These are phyloP conservation scores for Paramormyrops kingsleyae DNA, from an alignment of 2,113 vertebrate species.

Conservation along the genomic window DNA sequence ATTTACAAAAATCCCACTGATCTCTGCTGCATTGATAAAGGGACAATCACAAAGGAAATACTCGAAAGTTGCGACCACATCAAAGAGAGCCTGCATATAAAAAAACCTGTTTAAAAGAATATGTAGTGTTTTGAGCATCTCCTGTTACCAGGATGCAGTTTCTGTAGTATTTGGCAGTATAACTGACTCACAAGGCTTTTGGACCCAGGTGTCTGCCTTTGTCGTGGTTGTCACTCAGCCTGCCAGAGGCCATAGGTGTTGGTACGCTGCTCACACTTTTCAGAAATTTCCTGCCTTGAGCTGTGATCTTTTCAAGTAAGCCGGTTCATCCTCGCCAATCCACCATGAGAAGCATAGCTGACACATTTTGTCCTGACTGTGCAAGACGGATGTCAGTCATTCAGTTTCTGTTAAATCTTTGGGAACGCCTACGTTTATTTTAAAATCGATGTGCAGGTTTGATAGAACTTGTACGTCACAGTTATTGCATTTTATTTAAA, in stretches of 20 bases:
- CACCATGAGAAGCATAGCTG: background rate
- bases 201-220: background rate
- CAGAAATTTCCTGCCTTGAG: background rate
- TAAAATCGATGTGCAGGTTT: background rate
- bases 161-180: background rate
- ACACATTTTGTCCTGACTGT: background rate
- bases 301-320: background rate
- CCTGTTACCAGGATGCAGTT: background rate
- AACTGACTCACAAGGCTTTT: background rate
- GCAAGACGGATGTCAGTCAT: background rate
- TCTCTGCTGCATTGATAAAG: background rate
- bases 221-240: background rate
- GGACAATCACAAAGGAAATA: background rate
- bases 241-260: background rate
- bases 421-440: background rate
- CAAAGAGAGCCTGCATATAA: background rate
- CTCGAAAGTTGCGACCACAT: constrained; percentile 17
- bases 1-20: background rate
- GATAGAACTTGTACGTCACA: background rate
- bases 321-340: background rate
- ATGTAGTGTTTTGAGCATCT: background rate
- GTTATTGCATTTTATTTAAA: background rate
- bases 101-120: background rate
- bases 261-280: background rate
- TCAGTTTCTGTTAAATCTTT: background rate